Base-by-base conservation (phyloP, 2,797 vertebrate species). In the Antennarius maculatus region DNA sequence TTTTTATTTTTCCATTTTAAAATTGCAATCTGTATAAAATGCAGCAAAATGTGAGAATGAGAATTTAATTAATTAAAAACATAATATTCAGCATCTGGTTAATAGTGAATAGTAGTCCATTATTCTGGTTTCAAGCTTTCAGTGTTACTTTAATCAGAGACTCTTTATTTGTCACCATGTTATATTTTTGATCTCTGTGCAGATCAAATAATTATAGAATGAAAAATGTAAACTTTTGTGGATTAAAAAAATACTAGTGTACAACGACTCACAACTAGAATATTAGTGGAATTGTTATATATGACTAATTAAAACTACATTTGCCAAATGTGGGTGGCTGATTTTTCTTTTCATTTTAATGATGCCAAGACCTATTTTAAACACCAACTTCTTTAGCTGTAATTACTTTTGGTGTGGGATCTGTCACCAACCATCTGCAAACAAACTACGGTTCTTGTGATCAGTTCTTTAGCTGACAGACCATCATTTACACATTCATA, bases 401-500 rank as follows among this genome's bases (percentile, higher is more conserved):
- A 34, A 18, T 17, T 13, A 13, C 11, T 23, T 18, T 14, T 7
- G 16, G 64, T 42, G 53, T 34, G 31, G 3, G 37, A 69, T 79
- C 66, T 69, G 47, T 47, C 49, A 53, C 50, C 66, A 73, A 54
- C 37, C 5, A 27, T 45, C 27, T 66, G 31, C 39, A 77, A 67
- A 71, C 31, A 69, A 77, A 63, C 53, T 34, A 48, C 56, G 59
- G 16, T 74, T 60, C 59, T 37, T 74, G 2, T 76, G 61, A 74
- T 74, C 51, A 62, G 74, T 74, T 37, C 37, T n/a, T 42, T 41
- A 69, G 49, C 50, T 41, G 62, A 34, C 5, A 4, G n/a, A 59
- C 54, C 68, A 66, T 71, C 62, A 54, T 51, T 78, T 61, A 69
- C 72, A 84, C 81, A 85, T 82, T 83, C 80, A 77, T 75, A 83